phyloP scores from a whole-genome alignment of 2,113 vertebrate species.

The Thomomys bottae region DNA sequence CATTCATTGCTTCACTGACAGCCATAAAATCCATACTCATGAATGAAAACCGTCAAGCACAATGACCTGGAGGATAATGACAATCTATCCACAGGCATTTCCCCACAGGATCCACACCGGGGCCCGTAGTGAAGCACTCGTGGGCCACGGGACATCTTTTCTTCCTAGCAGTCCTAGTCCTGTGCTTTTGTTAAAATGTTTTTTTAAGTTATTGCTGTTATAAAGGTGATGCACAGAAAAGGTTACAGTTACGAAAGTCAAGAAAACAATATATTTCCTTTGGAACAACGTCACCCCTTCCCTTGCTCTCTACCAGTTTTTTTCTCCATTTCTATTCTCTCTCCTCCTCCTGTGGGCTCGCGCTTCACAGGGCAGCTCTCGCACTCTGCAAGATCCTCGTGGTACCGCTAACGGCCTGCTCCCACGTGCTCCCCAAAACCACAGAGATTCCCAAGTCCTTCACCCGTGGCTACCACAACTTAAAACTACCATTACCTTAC shows the following conservation, averaged over 20 bases:
- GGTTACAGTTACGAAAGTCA: too few relatives aligned
- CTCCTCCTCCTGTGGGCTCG: fast-evolving
- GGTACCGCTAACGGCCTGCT: fast-evolving
- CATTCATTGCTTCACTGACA: background rate
- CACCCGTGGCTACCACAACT: fast-evolving
- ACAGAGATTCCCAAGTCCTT: fast-evolving
- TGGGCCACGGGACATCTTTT: background rate
- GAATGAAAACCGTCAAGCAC: background rate
- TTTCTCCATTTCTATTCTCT: too few relatives aligned
- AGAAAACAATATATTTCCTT: too few relatives aligned
- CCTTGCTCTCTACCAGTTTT: too few relatives aligned
- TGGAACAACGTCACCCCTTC: too few relatives aligned
- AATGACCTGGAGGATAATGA: background rate
- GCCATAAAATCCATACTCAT: slow-evolving; percentile 15
- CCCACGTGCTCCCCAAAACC: fast-evolving
- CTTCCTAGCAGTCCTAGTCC: fast-evolving
- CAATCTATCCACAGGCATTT: background rate
- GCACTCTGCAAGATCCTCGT: fast-evolving
- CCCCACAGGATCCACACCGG: fast-evolving
- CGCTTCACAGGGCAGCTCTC: fast-evolving
- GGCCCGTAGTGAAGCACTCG: background rate
- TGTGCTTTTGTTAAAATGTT: too few relatives aligned
- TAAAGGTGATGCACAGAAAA: too few relatives aligned
- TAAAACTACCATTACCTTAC: background rate
- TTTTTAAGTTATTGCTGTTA: too few relatives aligned